A percentile compares a stretch with the other conserved stretches of the same genome.
These are phyloP conservation scores for Halcyon senegalensis DNA, from an alignment of 2,113 vertebrate genomes.

Conservation along the genomic window DNA sequence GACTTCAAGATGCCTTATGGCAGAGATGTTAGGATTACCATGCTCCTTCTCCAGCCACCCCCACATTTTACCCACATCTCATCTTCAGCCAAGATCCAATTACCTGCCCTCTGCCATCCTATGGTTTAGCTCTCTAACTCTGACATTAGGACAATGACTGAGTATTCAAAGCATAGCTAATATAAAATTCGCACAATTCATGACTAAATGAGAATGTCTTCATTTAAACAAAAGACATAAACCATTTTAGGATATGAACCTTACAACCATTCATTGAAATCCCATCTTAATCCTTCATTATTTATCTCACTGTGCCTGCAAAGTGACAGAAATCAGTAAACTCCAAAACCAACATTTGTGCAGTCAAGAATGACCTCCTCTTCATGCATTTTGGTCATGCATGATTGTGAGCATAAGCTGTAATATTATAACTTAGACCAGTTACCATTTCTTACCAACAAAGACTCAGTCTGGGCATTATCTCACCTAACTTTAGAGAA, in stretches of 20 bases:
- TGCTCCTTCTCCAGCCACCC: background rate
- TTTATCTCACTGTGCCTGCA: background rate
- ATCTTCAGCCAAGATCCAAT: background rate
- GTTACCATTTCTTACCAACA: background rate
- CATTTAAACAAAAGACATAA: background rate
- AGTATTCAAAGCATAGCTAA: background rate
- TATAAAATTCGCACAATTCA: background rate
- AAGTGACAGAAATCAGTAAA: background rate
- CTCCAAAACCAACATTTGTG: background rate
- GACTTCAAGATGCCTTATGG: background rate
- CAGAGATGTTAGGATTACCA: background rate
- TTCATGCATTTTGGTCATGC: background rate
- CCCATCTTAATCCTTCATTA: background rate
- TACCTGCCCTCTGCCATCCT: background rate
- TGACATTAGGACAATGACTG: background rate
- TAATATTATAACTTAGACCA: background rate
- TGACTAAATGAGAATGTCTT: background rate
- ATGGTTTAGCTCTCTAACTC: background rate
- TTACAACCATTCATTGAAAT: background rate
- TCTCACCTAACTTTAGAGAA: background rate
- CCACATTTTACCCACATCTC: background rate
- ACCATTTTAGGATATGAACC: background rate
- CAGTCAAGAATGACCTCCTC: background rate
- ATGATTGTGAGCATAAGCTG: background rate
- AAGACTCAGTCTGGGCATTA: background rate